Evolutionary conservation across 2,113 vertebrate genomes (phyloP), one percentile per base, ranked within the genome.

Genomic region (Pavo muticus): DNA sequence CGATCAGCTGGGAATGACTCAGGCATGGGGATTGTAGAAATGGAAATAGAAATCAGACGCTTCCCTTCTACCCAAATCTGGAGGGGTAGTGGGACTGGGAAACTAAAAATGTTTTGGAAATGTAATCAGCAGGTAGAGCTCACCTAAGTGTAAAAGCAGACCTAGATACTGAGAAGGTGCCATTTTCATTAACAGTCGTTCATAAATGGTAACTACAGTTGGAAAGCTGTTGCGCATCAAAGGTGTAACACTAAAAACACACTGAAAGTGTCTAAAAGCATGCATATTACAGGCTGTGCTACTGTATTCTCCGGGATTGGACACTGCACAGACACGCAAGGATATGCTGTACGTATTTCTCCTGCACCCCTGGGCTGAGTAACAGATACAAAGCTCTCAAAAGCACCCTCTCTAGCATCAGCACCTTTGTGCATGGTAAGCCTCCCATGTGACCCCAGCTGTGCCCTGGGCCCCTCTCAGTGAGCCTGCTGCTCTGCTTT

Each of bases 221-320:
- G 2, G 27, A 86, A 77, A 80, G 20, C n/a, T 67, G 24, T 65
- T 77, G 65, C 32, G 37, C 9, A 70, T 74, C 10, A 39, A 86
- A 65, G 0, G 0, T 42, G 7, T 57, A 67, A 65, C 24, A 10
- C 1, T 6, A 61, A 42, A 50, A 69, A 30, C 64, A 20, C 21
- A 20, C n/a, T 52, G 32, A 30, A 84, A 64, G 14, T 9, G 39
- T 5, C 8, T 59, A 47, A 84, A 70, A 84, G 39, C 12, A 11
- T 11, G 59, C 68, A 4, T 19, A 5, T 48, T 78, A 17, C 9
- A 73, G 45, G 9, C 20, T 69, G 10, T 6, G 24, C 27, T 27
- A 35, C 14, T 18, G 12, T 39, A 39, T 18, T 63, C 5, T 24
- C 48, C 40, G n/a, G 15, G 24, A 35, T 50, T 54, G 48, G 32